Evolutionary conservation across 1,140 invertebrate species (phyloP).

Genomic region (Cyclargus thomasi): DNA sequence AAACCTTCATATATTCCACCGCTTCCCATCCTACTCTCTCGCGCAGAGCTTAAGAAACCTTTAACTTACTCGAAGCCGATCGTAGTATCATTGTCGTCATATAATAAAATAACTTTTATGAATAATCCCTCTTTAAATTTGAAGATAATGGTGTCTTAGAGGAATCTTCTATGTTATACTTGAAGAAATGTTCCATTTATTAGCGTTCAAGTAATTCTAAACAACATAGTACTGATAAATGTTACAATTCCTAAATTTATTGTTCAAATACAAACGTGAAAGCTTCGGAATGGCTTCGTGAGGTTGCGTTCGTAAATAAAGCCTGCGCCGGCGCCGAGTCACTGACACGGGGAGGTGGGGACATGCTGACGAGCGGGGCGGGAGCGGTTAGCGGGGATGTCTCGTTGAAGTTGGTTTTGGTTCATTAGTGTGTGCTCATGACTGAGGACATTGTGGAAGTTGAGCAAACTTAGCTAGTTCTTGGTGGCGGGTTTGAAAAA

Average conservation of each 20-base stretch:
- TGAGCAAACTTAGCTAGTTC: too few relatives aligned
- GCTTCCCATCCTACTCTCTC: too few relatives aligned
- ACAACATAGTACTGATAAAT: conserved; percentile 3
- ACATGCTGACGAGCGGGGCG: conserved; percentile 20
- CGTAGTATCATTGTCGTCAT: too few relatives aligned
- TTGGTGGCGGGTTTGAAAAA: too few relatives aligned
- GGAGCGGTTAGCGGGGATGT: conserved; percentile 23
- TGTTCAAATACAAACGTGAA: conserved; percentile 38
- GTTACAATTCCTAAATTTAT: conserved; percentile 10
- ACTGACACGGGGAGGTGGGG: conserved; percentile 41
- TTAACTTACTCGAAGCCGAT: too few relatives aligned
- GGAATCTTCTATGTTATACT: neutral
- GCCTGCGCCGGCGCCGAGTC: conserved; percentile 57
- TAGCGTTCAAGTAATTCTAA: neutral
- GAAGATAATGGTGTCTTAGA: too few relatives aligned
- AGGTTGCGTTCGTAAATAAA: conserved; percentile 31
- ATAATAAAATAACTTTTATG: too few relatives aligned
- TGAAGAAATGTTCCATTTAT: neutral
- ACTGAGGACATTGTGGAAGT: too few relatives aligned
- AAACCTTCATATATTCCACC: too few relatives aligned
- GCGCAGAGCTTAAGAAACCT: too few relatives aligned
- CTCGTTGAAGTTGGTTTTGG: neutral
- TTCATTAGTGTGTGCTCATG: too few relatives aligned
- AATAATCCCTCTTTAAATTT: too few relatives aligned
- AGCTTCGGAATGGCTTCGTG: conserved; percentile 30